phyloP scores from a whole-genome alignment of 1,140 invertebrate genomes.

The Danaus plexippus region DNA sequence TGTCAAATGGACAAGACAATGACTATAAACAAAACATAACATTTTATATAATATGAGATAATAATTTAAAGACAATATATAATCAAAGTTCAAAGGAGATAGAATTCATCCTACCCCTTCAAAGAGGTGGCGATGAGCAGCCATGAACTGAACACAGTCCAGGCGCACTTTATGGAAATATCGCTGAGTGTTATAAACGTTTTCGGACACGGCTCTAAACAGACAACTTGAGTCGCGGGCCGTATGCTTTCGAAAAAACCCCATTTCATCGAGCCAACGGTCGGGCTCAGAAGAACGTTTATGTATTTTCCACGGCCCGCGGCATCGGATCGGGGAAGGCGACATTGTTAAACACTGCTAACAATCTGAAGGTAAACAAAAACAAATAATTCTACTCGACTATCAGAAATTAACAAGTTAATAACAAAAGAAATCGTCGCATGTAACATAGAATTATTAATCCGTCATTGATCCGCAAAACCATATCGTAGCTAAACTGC shows the following conservation, averaged over 20 bases:
- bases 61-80: conserved; percentile 22
- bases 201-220: conserved; percentile 88
- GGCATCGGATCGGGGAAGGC: conserved; percentile 57
- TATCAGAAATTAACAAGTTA: conserved; percentile 3
- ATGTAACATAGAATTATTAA: conserved; percentile 7
- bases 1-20: conserved; percentile 74
- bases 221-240: conserved; percentile 88
- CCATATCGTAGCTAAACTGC: conserved; percentile 64
- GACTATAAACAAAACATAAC: conserved; percentile 64
- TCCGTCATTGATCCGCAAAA: conserved; percentile 25
- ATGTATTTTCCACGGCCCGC: conserved; percentile 63
- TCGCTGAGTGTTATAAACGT: conserved; percentile 85
- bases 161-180: conserved; percentile 81
- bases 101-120: conserved; percentile 51
- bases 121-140: conserved; percentile 68
- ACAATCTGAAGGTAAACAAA: conserved; percentile 68
- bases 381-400: conserved; percentile 53
- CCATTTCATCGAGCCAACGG: conserved; percentile 82
- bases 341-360: conserved; percentile 54
- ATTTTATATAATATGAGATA: conserved; percentile 16
- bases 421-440: conserved; percentile 5
- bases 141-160: conserved; percentile 81
- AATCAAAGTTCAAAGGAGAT: conserved; percentile 28
- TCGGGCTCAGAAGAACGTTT: conserved; percentile 72
- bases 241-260: conserved; percentile 86